Evolutionary conservation across 2,797 vertebrate species (phyloP).

Genomic region (Apogon talboti): DNA sequence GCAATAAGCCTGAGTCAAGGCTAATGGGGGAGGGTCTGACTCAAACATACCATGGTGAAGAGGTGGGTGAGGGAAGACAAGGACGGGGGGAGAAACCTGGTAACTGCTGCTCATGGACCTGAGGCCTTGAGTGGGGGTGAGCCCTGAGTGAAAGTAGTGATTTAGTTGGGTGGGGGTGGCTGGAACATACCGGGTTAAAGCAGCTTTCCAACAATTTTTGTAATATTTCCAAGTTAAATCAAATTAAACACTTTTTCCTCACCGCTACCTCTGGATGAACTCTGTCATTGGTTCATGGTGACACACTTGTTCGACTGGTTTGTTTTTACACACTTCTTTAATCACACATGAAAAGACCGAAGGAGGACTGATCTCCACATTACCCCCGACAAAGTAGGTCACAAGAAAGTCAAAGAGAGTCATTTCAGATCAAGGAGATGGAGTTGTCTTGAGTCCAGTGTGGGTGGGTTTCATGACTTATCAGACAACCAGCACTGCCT

Average conservation of each 20-base stretch:
- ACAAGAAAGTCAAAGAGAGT: too few relatives aligned
- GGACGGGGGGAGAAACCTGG: constrained; percentile 36
- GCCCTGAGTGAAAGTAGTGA: constrained; percentile 66
- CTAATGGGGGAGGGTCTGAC: constrained; percentile 67
- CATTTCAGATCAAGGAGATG: too few relatives aligned
- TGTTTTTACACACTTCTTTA: constrained; percentile 9
- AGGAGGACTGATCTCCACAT: background rate
- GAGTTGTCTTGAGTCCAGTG: too few relatives aligned
- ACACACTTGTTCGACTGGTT: background rate
- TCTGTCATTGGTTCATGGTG: constrained; percentile 7
- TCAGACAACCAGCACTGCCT: too few relatives aligned
- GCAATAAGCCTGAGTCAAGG: constrained; percentile 81
- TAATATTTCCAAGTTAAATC: constrained; percentile 24
- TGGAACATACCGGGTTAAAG: constrained; percentile 42
- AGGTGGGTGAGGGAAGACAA: constrained; percentile 47
- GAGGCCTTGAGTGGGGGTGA: constrained; percentile 62
- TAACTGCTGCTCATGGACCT: constrained; percentile 65
- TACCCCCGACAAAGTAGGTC: background rate
- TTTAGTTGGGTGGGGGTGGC: constrained; percentile 39
- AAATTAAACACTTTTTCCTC: constrained; percentile 7
- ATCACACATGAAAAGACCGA: background rate
- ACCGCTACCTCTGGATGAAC: background rate
- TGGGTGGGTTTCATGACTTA: too few relatives aligned
- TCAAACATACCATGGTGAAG: constrained; percentile 45
- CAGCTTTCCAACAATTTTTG: constrained; percentile 35